Evolutionary conservation across 1,140 invertebrate genomes (phyloP).

Genomic region (Drosophila nigrodunni): DNA sequence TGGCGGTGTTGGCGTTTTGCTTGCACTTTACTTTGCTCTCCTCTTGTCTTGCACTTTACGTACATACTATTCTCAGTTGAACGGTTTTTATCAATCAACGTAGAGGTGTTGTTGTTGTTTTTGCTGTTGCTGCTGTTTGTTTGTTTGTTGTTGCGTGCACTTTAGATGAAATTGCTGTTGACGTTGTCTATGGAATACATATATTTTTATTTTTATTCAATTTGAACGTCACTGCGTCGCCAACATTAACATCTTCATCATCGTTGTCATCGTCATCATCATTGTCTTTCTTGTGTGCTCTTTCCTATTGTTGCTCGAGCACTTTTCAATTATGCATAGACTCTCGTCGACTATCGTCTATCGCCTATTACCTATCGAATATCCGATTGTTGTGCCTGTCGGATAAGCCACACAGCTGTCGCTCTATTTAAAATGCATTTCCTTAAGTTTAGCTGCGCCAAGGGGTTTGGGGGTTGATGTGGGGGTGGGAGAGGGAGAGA

Average conservation of each 20-base stretch:
- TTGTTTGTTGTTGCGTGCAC: constrained; percentile 76
- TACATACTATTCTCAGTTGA: constrained; percentile 45
- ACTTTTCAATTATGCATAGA: constrained; percentile 44
- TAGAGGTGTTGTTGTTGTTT: constrained; percentile 68
- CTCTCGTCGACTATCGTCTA: constrained; percentile 28
- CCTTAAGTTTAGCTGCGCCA: constrained; percentile 48
- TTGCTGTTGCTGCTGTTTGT: constrained; percentile 9
- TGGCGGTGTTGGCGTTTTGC: constrained; percentile 1
- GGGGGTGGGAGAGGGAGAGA: background rate
- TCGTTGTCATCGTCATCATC: constrained; percentile 7
- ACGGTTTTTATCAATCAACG: constrained; percentile 76
- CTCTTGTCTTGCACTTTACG: constrained; percentile 51
- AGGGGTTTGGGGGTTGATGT: constrained; percentile 21
- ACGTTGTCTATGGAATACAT: constrained; percentile 62
- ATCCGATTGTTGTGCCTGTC: constrained; percentile 62
- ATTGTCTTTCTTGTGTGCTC: constrained; percentile 38
- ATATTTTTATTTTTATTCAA: constrained; percentile 69
- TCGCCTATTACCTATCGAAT: constrained; percentile 35
- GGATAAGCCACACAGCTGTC: constrained; percentile 70
- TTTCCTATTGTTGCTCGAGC: constrained; percentile 15
- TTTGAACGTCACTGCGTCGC: constrained; percentile 72
- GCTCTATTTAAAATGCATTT: constrained; percentile 55
- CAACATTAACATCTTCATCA: constrained; percentile 36
- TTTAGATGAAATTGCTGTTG: constrained; percentile 74
- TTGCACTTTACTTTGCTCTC: constrained; percentile 17